A percentile compares a stretch with the other conserved stretches of the same genome.
phyloP scores from a whole-genome alignment of 2,888 invertebrate species.

The Drosophila monieri region DNA sequence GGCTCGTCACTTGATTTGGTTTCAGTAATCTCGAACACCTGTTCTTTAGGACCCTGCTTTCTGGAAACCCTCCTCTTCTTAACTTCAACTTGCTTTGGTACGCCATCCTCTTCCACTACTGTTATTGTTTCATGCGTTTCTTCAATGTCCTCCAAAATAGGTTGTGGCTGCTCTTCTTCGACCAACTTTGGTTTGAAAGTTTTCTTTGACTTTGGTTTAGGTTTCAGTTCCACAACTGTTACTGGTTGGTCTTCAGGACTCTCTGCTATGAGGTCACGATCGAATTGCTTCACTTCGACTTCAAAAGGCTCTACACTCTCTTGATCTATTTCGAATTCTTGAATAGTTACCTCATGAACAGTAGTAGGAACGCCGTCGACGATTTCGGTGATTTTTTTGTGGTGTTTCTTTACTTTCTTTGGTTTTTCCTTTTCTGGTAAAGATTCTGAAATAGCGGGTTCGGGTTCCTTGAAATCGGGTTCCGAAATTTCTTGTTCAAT shows the following conservation, averaged over 20 bases:
- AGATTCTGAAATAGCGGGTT: constrained; percentile 79
- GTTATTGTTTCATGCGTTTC: constrained; percentile 73
- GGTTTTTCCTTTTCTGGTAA: constrained; percentile 69
- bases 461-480: constrained; percentile 82
- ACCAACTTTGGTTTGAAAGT: constrained; percentile 83
- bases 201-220: constrained; percentile 60
- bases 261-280: constrained; percentile 13
- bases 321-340: constrained; percentile 66
- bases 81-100: constrained; percentile 80
- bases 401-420: constrained; percentile 81
- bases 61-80: constrained; percentile 84
- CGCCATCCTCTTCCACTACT: constrained; percentile 77
- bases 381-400: constrained; percentile 78
- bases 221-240: constrained; percentile 60
- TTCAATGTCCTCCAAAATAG: constrained; percentile 52
- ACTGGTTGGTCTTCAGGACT: constrained; percentile 55
- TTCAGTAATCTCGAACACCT: constrained; percentile 83
- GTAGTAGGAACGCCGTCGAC: constrained; percentile 73
- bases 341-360: constrained; percentile 71
- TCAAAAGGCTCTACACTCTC: constrained; percentile 57
- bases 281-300: neutral
- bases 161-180: constrained; percentile 58
- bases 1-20: constrained; percentile 82
- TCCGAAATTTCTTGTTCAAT: constrained; percentile 82
- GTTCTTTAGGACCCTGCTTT: constrained; percentile 82